Evolutionary conservation across 64 coral and sea anemone species (phyloP), one percentile per base, ranked within the genome.

Genomic region (Montipora foliosa): DNA sequence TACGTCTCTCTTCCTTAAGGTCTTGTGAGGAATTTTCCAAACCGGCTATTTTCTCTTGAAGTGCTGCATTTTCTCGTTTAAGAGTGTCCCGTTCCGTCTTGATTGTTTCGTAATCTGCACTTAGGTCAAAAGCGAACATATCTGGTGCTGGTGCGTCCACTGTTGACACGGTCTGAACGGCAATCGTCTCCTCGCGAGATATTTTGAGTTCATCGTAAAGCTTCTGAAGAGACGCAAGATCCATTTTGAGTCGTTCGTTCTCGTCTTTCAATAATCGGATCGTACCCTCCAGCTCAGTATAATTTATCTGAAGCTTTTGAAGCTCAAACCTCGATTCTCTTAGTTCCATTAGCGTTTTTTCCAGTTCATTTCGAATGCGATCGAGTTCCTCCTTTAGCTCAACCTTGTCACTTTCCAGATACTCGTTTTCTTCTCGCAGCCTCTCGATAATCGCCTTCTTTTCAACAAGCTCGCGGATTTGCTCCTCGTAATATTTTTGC

Each of bases 191-290:
- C 84, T 95, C 93, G 5, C 91, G 78, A 1, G 96, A 87, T 46
- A 97, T 57, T 75, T 93, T 69, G 68, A 91, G 74, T 82, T 85
- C 78, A 78, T 94, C 90, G 83, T 98, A 95, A 67, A 94, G 51
- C 68, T 75, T 86, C 8, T 99, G 75, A 16, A 96, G 52, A 87
- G 72, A 89, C 1, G 78, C 95, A 24, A 99, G 85, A 22, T 99
- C 98, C 45, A 92, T 76, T 90, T 99, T 99, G 1, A 99, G 95
- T 49, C 93, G 94, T 76, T 99, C 98, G 29, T 96, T 99, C 57
- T 99, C 98, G 49, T 96, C 98, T 70, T 87, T 83, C 5, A 99
- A 73, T 9, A 99, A 45, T 9, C 95, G 89, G 29, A 95, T 92
- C 1, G 79, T 96, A 44, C 87, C 82, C 76, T 99, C 95, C 10